Percentiles rank a stretch among this genome's conserved stretches.
Evolutionary conservation across 2,888 invertebrate genomes (phyloP).

Genomic region (Pristionchus japonicus): DNA sequence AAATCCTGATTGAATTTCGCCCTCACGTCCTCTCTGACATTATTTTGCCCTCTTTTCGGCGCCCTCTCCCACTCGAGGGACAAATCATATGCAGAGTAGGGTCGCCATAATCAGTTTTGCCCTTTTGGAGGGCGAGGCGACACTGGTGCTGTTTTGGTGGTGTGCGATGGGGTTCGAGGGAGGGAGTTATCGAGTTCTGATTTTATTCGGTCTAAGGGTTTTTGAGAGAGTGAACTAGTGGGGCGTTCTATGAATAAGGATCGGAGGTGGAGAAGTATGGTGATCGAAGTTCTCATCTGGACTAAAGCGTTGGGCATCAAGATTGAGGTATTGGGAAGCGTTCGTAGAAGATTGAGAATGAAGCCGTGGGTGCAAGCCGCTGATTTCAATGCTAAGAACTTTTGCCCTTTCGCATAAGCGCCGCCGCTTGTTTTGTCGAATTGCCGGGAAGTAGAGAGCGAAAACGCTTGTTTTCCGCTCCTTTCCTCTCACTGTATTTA

Average conservation of each 20-base stretch:
- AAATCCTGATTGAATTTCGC: background rate
- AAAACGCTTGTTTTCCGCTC: background rate
- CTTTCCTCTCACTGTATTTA: no score
- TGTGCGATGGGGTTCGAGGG: background rate
- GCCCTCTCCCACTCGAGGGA: background rate
- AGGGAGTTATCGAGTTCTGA: background rate
- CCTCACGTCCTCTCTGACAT: background rate
- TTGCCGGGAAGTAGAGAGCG: background rate
- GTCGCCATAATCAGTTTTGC: background rate
- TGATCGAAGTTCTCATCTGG: no score
- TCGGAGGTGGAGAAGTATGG: no score
- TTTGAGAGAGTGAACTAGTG: no score
- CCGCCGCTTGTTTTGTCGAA: background rate
- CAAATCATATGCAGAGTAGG: slow-evolving; percentile 5
- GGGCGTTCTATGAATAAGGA: no score
- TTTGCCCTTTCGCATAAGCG: background rate
- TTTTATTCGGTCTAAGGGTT: no score
- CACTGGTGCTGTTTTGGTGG: background rate
- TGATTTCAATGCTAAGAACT: background rate
- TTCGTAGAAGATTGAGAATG: no score
- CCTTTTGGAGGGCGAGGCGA: background rate
- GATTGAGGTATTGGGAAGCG: no score
- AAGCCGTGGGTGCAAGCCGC: no score
- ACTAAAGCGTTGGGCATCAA: no score
- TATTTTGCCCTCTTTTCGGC: background rate